These are phyloP conservation scores for Glaucopsyche alexis DNA, from an alignment of 2,888 invertebrate species.

Conservation along the genomic window DNA sequence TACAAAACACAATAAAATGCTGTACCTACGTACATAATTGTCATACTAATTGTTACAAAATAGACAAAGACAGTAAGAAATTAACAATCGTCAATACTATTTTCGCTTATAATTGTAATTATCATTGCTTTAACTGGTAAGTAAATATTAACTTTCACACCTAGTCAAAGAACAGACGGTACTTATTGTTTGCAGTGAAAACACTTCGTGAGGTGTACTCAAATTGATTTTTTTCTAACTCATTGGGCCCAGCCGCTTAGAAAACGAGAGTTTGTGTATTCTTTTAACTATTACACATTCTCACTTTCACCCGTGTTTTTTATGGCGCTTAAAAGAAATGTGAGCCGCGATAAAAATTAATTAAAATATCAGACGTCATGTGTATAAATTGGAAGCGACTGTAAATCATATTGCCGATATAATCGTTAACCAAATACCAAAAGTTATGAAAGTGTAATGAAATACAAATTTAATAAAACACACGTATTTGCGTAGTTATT, in stretches of 20 bases:
- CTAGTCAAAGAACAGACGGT: neutral
- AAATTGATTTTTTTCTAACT: neutral
- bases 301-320: conserved; percentile 26
- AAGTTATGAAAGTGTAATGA: neutral
- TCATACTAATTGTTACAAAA: neutral
- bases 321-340: neutral
- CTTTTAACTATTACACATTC: conserved; percentile 24
- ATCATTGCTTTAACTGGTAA: neutral
- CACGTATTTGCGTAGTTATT: too few species aligned
- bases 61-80: neutral
- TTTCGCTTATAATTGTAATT: neutral
- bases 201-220: conserved; percentile 20
- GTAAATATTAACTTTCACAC: conserved; percentile 21
- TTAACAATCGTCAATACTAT: neutral
- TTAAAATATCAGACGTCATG: conserved; percentile 10
- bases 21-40: neutral
- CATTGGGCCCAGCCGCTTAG: conserved; percentile 16
- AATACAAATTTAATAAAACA: neutral
- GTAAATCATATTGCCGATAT: neutral
- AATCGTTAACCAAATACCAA: neutral
- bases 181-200: conserved; percentile 6
- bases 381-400: conserved; percentile 1
- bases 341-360: neutral
- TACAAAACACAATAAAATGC: neutral
- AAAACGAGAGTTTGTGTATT: conserved; percentile 26